Base-by-base conservation (phyloP, 2,888 invertebrate genomes). In the Myopa testacea region DNA sequence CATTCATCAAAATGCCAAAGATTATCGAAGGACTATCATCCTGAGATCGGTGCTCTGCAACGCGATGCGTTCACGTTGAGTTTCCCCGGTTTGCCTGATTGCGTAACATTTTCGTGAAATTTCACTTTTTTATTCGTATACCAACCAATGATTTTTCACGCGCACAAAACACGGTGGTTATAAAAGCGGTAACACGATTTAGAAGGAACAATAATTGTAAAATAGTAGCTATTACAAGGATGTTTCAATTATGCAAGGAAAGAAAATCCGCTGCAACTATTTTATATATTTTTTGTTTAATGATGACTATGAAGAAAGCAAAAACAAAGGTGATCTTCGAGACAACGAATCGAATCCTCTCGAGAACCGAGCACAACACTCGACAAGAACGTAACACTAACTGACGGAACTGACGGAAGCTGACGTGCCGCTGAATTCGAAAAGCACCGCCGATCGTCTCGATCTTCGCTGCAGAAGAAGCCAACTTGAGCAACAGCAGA, bases 321-420 rank as follows among this genome's bases (percentile, higher is more conserved):
- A 76, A 81, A 79, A 79, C 81, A 79, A 81, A 81, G 78, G 79
- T 80, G 81, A 81, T 80, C 79, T 79, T 79, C 71, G 84, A 85
- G 83, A 85, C 84, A 81, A 84, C 84, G 84, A 86, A 87, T 84
- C 84, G 84, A 86, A 87, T 84, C 84, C 86, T 86, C 83, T 84
- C 84, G 81, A 84, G 85, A 87, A 86, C 86, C 88, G 87, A 88
- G 89, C 88, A 88, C 88, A 89, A 89, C 87, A 88, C 88, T 88
- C 88, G 88, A 88, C 89, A 87, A 89, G 87, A 86, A 89, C 88
- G 87, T 88, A 88, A 88, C 88, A 88, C 88, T 86, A 88, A 88
- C 88, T 88, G 87, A 55, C 67, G 55, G n/a, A 88, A 88, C 88
- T 88, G 87, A 55, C 67, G 55, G n/a, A 38, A 65, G 38, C 5